Evolutionary conservation across 2,888 invertebrate genomes (phyloP).

Genomic region (Meloe dianella): DNA sequence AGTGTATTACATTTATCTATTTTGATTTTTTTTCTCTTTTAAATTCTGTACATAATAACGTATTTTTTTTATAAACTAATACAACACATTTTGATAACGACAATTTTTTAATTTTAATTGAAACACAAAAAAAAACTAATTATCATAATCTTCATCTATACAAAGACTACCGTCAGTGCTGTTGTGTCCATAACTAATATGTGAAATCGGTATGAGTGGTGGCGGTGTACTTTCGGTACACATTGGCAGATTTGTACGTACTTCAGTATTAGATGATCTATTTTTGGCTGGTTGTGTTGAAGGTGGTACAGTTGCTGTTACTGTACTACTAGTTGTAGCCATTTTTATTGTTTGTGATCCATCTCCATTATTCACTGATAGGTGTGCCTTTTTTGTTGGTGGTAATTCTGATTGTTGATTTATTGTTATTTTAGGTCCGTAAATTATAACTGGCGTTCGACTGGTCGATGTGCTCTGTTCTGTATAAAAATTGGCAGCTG

Average conservation of each 20-base stretch:
- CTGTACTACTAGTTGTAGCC: not conserved
- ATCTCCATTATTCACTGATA: constrained; percentile 46
- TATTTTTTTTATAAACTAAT: constrained; percentile 30
- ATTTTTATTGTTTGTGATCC: constrained; percentile 27
- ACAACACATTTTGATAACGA: constrained; percentile 29
- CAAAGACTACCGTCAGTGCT: constrained; percentile 56
- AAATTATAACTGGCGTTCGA: constrained; percentile 56
- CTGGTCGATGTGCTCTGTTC: constrained; percentile 49
- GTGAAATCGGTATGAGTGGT: constrained; percentile 53
- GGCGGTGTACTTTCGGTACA: constrained; percentile 28
- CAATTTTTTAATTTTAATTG: constrained; percentile 12
- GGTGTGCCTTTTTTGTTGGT: constrained; percentile 41
- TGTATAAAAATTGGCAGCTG: constrained; percentile 45
- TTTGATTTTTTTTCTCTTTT: constrained; percentile 20
- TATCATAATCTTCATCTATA: constrained; percentile 61
- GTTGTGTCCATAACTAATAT: constrained; percentile 46
- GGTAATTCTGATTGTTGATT: constrained; percentile 21
- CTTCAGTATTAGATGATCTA: constrained; percentile 15
- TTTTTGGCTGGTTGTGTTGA: constrained; percentile 39
- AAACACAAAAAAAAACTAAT: constrained; percentile 40
- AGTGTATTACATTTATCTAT: constrained; percentile 21
- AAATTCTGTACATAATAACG: constrained; percentile 31
- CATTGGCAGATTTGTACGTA: constrained; percentile 1
- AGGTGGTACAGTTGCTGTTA: constrained; percentile 39
- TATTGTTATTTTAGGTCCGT: constrained; percentile 49